Evolutionary conservation across 2,113 vertebrate species (phyloP).

Genomic region (Lycocorax pyrrhopterus): DNA sequence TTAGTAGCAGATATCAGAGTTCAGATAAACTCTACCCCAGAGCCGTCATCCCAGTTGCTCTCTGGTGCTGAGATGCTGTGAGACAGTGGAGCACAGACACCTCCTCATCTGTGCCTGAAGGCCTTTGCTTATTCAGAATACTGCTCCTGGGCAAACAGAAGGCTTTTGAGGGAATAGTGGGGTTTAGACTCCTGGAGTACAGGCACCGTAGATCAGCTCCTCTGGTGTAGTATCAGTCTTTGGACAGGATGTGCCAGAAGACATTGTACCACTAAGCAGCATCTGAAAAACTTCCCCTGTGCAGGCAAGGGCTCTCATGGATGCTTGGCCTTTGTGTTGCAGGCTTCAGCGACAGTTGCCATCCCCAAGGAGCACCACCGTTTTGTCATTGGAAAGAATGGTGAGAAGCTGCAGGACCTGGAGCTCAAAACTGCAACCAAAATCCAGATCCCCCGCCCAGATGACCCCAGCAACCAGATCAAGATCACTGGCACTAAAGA

Average conservation of each 20-base stretch:
- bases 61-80: not conserved
- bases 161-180: not conserved
- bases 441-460: conserved; percentile 98
- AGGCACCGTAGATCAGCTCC: not conserved
- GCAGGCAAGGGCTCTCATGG: not conserved
- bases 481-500: conserved; percentile 99
- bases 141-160: not conserved
- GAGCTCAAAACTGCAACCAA: conserved; percentile 99
- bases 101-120: not conserved
- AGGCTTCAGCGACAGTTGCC: conserved; percentile 94
- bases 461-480: conserved; percentile 97
- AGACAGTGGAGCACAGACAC: not conserved
- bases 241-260: not conserved
- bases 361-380: conserved; percentile 99
- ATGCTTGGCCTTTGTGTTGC: not conserved
- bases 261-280: not conserved
- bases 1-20: conserved; percentile 13
- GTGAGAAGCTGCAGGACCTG: conserved; percentile 97
- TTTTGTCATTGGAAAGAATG: conserved; percentile 97
- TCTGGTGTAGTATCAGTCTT: not conserved
- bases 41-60: not conserved
- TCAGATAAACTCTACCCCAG: not conserved
- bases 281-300: not conserved
- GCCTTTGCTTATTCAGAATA: not conserved
- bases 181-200: not conserved